A percentile compares a stretch with the other conserved stretches of the same genome.
Evolutionary conservation across 1,140 invertebrate species (phyloP).

Genomic region (Homarus americanus): DNA sequence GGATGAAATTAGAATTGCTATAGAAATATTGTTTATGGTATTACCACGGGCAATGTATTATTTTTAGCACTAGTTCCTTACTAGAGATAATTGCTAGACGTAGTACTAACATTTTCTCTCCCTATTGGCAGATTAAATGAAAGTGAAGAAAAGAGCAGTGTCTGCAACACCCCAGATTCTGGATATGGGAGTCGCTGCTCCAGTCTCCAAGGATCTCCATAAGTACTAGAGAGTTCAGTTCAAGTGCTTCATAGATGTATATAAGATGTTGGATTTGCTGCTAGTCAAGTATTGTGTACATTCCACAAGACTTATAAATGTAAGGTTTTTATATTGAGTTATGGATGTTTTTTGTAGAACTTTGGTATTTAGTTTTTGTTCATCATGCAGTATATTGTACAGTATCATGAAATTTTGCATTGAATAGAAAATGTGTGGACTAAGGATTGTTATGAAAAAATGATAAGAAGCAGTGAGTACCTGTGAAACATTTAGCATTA

Average conservation of each 20-base stretch:
- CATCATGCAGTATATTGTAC: background rate
- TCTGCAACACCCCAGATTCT: constrained; percentile 51
- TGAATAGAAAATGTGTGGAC: no score
- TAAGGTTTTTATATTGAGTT: background rate
- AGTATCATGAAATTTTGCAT: background rate
- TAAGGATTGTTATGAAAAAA: background rate
- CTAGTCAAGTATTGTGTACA: background rate
- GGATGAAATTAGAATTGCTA: no score
- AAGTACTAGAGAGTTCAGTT: background rate
- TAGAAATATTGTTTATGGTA: no score
- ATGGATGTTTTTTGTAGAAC: background rate
- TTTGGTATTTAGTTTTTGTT: background rate
- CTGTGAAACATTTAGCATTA: background rate
- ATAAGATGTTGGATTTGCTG: background rate
- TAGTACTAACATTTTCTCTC: no score
- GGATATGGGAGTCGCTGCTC: constrained; percentile 48
- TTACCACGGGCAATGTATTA: no score
- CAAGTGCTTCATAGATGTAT: background rate
- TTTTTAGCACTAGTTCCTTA: no score
- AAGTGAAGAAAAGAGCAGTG: constrained; percentile 43
- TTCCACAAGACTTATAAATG: background rate
- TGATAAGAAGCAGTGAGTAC: background rate
- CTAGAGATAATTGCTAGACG: no score
- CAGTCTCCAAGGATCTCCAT: constrained; percentile 46
- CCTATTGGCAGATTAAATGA: constrained; percentile 34